A percentile compares a stretch with the other conserved stretches of the same genome.
phyloP scores from a whole-genome alignment of 2,888 invertebrate genomes.

The Microctonus aethiopoides region DNA sequence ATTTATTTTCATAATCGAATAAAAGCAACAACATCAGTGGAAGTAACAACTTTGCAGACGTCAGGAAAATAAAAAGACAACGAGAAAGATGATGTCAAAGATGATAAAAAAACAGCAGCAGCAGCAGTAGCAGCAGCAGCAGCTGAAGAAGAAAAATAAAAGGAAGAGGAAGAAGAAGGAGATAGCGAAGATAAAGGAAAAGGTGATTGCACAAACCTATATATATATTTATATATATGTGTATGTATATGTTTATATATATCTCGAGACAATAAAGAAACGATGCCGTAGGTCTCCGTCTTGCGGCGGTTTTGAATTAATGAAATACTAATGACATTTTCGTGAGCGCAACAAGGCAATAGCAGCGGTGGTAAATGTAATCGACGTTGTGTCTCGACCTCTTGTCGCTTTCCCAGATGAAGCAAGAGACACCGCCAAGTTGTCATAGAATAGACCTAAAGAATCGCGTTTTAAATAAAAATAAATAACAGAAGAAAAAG shows the following conservation, averaged over 20 bases:
- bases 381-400: slow-evolving; percentile 44
- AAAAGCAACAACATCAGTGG: no score
- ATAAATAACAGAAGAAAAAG: slow-evolving; percentile 1
- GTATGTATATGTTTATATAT: no score
- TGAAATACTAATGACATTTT: slow-evolving; percentile 65
- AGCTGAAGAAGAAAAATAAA: background rate
- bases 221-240: background rate
- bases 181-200: background rate
- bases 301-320: slow-evolving; percentile 55
- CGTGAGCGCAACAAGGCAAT: slow-evolving; percentile 61
- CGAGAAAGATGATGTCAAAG: no score
- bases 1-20: no score
- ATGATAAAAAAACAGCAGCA: background rate
- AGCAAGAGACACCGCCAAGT: slow-evolving; percentile 41
- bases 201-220: slow-evolving; percentile 30
- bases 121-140: background rate
- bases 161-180: background rate
- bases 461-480: slow-evolving; percentile 15
- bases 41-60: no score
- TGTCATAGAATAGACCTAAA: slow-evolving; percentile 15
- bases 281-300: slow-evolving; percentile 37
- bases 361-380: slow-evolving; percentile 52
- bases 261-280: slow-evolving; percentile 20
- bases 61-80: no score
- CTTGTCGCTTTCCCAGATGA: slow-evolving; percentile 46